Evolutionary conservation across 2,797 vertebrate genomes (phyloP).

Genomic region (Amphiprion clarkii): DNA sequence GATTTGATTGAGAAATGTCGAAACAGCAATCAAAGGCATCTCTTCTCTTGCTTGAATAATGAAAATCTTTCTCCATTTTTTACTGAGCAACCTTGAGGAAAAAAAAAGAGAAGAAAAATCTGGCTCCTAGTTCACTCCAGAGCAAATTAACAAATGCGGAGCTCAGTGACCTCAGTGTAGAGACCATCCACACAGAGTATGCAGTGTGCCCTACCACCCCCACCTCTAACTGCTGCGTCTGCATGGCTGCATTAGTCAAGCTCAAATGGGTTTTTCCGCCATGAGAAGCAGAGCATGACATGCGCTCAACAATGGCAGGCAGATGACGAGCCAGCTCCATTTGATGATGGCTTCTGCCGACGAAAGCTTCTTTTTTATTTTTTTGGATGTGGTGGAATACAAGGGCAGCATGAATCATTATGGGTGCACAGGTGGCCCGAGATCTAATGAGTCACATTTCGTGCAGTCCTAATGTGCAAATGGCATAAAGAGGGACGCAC

Average conservation of each 20-base stretch:
- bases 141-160: constrained; percentile 76
- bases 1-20: constrained; percentile 48
- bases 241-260: constrained; percentile 82
- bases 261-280: constrained; percentile 77
- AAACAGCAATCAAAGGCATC: background rate
- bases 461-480: constrained; percentile 46
- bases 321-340: constrained; percentile 79
- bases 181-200: constrained; percentile 81
- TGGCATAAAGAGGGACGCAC: constrained; percentile 3
- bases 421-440: constrained; percentile 75
- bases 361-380: constrained; percentile 36
- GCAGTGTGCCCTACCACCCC: constrained; percentile 68
- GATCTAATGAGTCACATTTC: constrained; percentile 75
- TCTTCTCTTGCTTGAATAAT: constrained; percentile 20
- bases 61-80: constrained; percentile 22
- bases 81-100: constrained; percentile 23
- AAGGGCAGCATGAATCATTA: constrained; percentile 65
- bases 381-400: constrained; percentile 57
- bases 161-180: constrained; percentile 84
- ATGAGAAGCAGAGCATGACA: constrained; percentile 90
- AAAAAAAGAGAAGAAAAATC: constrained; percentile 19
- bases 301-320: constrained; percentile 79
- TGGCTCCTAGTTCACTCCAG: constrained; percentile 59
- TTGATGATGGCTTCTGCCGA: constrained; percentile 72
- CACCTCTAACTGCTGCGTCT: constrained; percentile 78